Base-by-base conservation (phyloP, 2,113 vertebrate genomes). In the Rattus rattus region DNA sequence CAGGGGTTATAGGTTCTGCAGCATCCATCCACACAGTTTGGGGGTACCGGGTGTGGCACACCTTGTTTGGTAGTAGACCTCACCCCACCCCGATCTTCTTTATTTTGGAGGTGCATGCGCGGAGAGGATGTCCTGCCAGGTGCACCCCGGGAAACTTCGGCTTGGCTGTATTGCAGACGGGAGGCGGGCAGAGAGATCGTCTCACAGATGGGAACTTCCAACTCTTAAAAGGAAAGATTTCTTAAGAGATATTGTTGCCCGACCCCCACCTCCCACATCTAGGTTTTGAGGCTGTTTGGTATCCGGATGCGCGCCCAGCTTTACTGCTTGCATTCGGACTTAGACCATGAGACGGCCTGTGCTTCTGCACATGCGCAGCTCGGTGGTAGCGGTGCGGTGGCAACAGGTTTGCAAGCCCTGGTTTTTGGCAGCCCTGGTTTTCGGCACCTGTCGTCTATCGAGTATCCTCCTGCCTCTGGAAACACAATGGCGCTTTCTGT, bases 1-100 rank as follows among this genome's bases (percentile, higher is more conserved):
- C 3, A 36, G 39, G 6, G 67, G n/a, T 0, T 0, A 0, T 17
- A 56, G 39, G 14, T 7, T 7, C 22, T 17, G 0, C 43, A 3
- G 28, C 43, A 33, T 22, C 28, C 39, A 5, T n/a, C 30, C 1
- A 49, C 20, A 20, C 0, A 61, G 19, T 47, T 54, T 59, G 2
- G 5, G 5, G 17, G 59, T 52, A 33, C 3, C 0, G 33, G 1
- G 2, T 39, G 4, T 70, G 3, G 13, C 12, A 1, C 20, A 2
- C 17, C 65, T 11, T 90, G 84, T 76, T 19, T 63, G 91, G 22
- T 59, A 24, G 0, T 0, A 17, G 13, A 7, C 5, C 11, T 36
- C 19, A 13, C 20, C n/a, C n/a, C 69, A 20, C 2, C 10, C 22
- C 83, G n/a, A 3, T 6, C 24, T 36, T 63, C 54, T 79, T 87